phyloP scores from a whole-genome alignment of 2,888 invertebrate genomes.

The Limnephilus auricula region DNA sequence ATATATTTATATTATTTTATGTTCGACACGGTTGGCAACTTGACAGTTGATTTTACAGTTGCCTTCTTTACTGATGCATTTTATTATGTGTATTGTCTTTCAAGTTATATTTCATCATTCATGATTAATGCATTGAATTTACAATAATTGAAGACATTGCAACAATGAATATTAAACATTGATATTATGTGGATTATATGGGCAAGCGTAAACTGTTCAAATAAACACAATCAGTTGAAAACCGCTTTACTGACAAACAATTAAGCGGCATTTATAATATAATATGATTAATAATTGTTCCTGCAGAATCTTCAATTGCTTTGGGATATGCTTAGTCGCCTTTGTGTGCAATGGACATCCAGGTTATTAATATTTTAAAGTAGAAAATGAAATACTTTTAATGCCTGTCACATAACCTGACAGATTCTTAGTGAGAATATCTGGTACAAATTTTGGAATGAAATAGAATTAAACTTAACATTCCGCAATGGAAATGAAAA shows the following conservation, averaged over 20 bases:
- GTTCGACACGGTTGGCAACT: conserved; percentile 49
- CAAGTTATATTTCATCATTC: not conserved
- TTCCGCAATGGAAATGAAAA: not conserved
- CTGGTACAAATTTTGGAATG: not conserved
- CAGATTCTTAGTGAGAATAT: not conserved
- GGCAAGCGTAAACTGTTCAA: not conserved
- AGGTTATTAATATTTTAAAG: not conserved
- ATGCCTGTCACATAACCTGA: not conserved
- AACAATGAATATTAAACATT: not conserved
- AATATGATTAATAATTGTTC: not conserved
- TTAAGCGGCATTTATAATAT: too few species aligned
- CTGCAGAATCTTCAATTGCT: not conserved
- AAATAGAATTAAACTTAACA: not conserved
- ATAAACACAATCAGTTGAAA: not conserved
- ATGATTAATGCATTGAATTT: not conserved
- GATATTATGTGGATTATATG: too few species aligned
- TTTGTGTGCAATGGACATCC: not conserved
- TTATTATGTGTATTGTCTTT: not conserved
- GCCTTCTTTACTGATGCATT: not conserved
- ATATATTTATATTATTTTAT: conserved; percentile 50
- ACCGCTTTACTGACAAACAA: too few species aligned
- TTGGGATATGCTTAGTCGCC: not conserved
- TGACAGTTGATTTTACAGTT: conserved; percentile 42
- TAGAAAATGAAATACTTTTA: not conserved
- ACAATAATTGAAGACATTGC: not conserved